Conservation (phyloP, 30 jellyfish, hydroid and myxozoan genomes). For the Pseudorhiza aurosa region DNA sequence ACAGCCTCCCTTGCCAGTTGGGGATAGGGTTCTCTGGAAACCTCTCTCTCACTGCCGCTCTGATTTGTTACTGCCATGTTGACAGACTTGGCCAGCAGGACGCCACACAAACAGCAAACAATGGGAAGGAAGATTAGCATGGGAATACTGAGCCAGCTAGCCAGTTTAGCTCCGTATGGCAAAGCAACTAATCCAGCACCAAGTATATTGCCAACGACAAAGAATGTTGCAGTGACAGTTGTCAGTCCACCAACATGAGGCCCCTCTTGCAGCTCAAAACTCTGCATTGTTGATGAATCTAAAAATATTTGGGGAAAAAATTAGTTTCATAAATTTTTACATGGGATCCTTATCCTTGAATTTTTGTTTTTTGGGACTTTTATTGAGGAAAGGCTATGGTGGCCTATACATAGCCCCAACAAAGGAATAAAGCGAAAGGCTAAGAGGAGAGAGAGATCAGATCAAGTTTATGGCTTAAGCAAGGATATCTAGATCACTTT, state of each 20-base stretch:
- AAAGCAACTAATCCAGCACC: constrained; percentile 96
- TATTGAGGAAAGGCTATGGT: too few relatives aligned
- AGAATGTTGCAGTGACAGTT: constrained; percentile 66
- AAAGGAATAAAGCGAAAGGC: too few relatives aligned
- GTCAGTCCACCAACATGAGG: constrained; percentile 62
- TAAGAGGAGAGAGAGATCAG: too few relatives aligned
- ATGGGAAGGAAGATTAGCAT: constrained; percentile 68
- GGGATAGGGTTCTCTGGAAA: constrained; percentile 92
- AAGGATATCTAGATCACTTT: too few relatives aligned
- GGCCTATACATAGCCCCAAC: too few relatives aligned
- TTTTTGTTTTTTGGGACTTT: too few relatives aligned
- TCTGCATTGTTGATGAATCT: constrained; percentile 16
- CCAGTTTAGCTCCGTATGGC: constrained; percentile 86
- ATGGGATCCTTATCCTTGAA: too few relatives aligned
- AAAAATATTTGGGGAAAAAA: too few relatives aligned
- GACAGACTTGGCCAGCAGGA: constrained; percentile 82
- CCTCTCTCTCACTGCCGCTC: constrained; percentile 38
- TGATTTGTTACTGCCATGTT: constrained; percentile 36
- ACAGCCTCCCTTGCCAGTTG: constrained; percentile 82
- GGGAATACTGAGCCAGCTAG: constrained; percentile 89
- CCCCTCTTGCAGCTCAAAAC: constrained; percentile 32
- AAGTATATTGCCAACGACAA: constrained; percentile 92
- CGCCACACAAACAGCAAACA: constrained; percentile 78
- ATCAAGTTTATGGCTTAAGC: too few relatives aligned
- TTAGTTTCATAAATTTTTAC: too few relatives aligned